Evolutionary conservation across 2,797 vertebrate genomes (phyloP), one percentile per base, ranked within the genome.

Genomic region (Falco cherrug): DNA sequence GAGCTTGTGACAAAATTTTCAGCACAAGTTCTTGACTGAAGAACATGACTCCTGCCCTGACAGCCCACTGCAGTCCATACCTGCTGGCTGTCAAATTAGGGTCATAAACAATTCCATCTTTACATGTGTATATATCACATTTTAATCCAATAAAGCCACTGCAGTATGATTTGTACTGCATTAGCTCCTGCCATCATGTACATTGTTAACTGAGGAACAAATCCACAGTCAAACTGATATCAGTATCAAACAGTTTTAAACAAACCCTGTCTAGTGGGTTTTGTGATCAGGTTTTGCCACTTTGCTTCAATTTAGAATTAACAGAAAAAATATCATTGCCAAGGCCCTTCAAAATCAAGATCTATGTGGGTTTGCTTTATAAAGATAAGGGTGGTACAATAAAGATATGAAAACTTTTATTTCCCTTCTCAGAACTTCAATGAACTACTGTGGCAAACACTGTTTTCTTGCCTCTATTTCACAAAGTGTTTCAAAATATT

Each of bases 301-400:
- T 84, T 76, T 47, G 45, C 73, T 92, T 92, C 2, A 8, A 76
- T 81, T 93, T 82, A 75, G 84, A 95, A 81, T 91, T 86, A 95
- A 95, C 91, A 96, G 93, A 90, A 95, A 95, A 91, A 84, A 59
- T 51, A 81, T 51, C 76, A 65, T 63, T 86, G 87, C 85, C 6
- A 4, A 95, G 63, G 87, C 47, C 47, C 76, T 95, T 96, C 93
- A 96, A 95, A 96, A 93, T 89, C 61, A 81, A 91, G 47, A 94
- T 57, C 89, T 77, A 25, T 26, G 35, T 2, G 1, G 39, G 73
- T 70, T 96, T 86, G 69, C 56, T 79, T 93, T 82, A 73, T 88
- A 84, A 84, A 93, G 95, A 96, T 96, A 96, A 88, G 63, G 19
- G 79, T 64, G 45, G 51, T 60, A 87, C 83, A 96, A 95, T 92